Percentiles rank a stretch among this genome's conserved stretches.
These are phyloP conservation scores for Phenganax subtilis DNA, from an alignment of 92 coral and sea anemone genomes.

Conservation along the genomic window DNA sequence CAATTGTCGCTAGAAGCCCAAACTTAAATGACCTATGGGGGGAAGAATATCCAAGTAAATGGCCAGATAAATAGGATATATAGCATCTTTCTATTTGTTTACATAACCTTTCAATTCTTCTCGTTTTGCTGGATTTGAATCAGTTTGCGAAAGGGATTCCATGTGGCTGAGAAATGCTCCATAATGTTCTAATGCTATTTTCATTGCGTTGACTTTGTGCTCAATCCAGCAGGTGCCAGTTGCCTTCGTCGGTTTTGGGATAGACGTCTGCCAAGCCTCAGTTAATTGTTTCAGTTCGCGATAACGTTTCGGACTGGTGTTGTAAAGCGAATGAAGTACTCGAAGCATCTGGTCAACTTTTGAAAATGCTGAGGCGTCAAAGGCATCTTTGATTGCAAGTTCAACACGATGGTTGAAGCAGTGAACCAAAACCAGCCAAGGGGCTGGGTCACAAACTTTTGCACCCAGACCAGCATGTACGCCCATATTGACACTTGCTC, in stretches of 20 bases:
- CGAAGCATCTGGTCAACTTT: conserved; percentile 11
- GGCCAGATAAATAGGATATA: conserved; percentile 15
- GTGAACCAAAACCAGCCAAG: not conserved
- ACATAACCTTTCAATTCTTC: conserved; percentile 3
- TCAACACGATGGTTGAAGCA: conserved; percentile 20
- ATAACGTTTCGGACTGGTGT: conserved; percentile 2
- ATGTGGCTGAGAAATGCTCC: conserved; percentile 19
- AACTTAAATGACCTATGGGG: conserved; percentile 1
- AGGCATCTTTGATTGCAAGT: conserved; percentile 8
- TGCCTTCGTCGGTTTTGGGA: conserved; percentile 4
- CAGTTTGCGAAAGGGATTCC: conserved; percentile 4
- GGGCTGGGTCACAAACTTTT: not conserved
- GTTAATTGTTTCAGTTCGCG: not conserved
- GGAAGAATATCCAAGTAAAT: conserved; percentile 1
- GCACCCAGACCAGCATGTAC: conserved; percentile 11
- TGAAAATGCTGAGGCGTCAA: conserved; percentile 3
- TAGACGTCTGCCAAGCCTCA: not conserved
- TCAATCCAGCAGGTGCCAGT: conserved; percentile 5
- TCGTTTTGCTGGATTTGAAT: conserved; percentile 10
- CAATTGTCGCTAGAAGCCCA: conserved; percentile 6
- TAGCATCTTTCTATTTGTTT: conserved; percentile 1
- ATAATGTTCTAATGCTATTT: conserved; percentile 9
- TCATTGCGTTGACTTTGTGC: conserved; percentile 11
- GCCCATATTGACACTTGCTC: not conserved
- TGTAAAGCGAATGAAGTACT: conserved; percentile 5